A percentile compares a stretch with the other conserved stretches of the same genome.
phyloP scores from a whole-genome alignment of 2,888 invertebrate species.

The Acrobasis consociella region DNA sequence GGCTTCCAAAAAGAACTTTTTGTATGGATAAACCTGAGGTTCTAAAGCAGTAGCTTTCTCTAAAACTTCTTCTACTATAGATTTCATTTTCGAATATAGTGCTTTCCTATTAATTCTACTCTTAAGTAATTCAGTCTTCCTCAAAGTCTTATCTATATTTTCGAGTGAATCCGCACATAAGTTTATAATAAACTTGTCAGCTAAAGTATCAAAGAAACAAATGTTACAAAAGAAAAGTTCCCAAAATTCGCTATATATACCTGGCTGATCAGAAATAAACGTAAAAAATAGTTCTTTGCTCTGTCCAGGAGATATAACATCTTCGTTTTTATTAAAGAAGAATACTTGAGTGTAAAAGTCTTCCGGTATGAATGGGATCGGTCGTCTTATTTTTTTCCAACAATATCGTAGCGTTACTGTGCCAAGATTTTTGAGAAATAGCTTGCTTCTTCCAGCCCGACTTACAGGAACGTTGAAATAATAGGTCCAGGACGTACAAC shows the following conservation, averaged over 20 bases:
- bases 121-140: constrained; percentile 50
- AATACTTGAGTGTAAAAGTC: constrained; percentile 66
- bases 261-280: constrained; percentile 66
- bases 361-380: constrained; percentile 58
- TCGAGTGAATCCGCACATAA: constrained; percentile 63
- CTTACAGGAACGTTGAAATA: constrained; percentile 65
- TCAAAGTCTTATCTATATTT: constrained; percentile 44
- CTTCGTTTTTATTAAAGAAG: constrained; percentile 82
- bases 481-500: constrained; percentile 64
- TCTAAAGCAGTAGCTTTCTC: constrained; percentile 45
- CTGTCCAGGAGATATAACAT: constrained; percentile 77
- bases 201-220: constrained; percentile 54
- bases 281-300: constrained; percentile 67
- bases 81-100: constrained; percentile 43
- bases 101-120: constrained; percentile 49
- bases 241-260: constrained; percentile 74
- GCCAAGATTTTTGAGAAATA: constrained; percentile 78
- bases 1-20: constrained; percentile 61
- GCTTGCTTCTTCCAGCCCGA: constrained; percentile 57
- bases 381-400: constrained; percentile 69
- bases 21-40: constrained; percentile 64
- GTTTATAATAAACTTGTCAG: constrained; percentile 56
- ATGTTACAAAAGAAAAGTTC: constrained; percentile 70
- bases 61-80: constrained; percentile 49
- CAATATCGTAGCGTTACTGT: constrained; percentile 71